phyloP scores from a whole-genome alignment of 2,113 vertebrate species.

The Zosterops lateralis region DNA sequence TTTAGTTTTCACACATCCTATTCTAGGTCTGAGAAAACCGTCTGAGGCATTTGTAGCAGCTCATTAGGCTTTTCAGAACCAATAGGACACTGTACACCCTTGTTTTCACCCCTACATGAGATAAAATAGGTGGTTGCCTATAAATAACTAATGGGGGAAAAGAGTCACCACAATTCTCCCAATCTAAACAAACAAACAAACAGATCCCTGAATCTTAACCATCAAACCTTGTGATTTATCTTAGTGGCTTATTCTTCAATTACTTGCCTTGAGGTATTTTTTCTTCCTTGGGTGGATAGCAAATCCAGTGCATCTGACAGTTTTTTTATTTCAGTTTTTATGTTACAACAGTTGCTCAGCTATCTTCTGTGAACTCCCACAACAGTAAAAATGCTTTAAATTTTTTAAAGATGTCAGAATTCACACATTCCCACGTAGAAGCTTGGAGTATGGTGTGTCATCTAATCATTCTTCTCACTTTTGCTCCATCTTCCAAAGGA shows the following conservation, averaged over 20 bases:
- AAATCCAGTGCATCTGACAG: background rate
- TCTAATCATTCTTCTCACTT: constrained; percentile 13
- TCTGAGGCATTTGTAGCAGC: background rate
- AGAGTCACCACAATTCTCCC: background rate
- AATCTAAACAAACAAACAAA: background rate
- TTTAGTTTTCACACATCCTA: background rate
- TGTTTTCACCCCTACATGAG: background rate
- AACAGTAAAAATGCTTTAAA: background rate
- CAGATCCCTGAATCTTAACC: background rate
- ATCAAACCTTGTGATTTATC: background rate
- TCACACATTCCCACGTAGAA: constrained; percentile 41
- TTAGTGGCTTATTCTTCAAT: background rate
- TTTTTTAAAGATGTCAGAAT: constrained; percentile 9
- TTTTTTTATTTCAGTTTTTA: constrained; percentile 9
- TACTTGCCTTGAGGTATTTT: background rate
- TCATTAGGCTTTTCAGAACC: background rate
- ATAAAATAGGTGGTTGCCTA: background rate
- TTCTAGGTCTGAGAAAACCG: background rate
- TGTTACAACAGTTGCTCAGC: constrained; percentile 30
- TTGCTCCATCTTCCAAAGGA: background rate
- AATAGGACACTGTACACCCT: background rate
- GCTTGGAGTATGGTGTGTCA: background rate
- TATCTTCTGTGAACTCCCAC: constrained; percentile 37
- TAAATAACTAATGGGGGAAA: background rate
- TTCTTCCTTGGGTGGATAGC: background rate